Evolutionary conservation across 2,113 vertebrate genomes (phyloP), one percentile per base, ranked within the genome.

Genomic region (Misgurnus anguillicaudatus): DNA sequence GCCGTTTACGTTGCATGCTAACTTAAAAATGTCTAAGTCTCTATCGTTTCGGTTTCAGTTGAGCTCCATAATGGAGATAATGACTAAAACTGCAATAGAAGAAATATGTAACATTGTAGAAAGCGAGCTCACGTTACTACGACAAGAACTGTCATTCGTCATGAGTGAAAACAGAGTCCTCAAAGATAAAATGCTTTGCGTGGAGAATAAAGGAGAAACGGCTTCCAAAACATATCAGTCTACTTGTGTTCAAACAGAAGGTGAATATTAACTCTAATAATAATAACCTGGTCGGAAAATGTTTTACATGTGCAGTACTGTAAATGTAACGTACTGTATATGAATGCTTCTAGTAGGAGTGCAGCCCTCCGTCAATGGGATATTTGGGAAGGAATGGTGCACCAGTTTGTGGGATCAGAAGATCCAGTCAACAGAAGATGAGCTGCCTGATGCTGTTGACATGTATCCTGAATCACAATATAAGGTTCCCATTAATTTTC

Each of bases 311-410:
- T 45, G 42, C 4, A 8, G 2, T 45, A 8, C 42, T 45, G 3
- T 45, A 16, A n/a, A 1, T 19, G 39, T 5, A 6, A 57, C 17
- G 16, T 5, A 55, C 38, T 41, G 9, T 5, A 48, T 45, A 17
- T 13, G 24, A 17, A 66, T 19, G 31, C 51, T 48, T 4, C 58
- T 31, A n/a, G 60, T 89, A 88, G 61, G 24, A 17, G 83, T 38
- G 79, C 53, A 55, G 42, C 90, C 86, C 9, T 87, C 87, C n/a
- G 89, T 91, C 53, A 86, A 90, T 61, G 90, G 81, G 10, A 88
- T 92, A 14, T 92, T 91, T 87, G 92, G 90, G 3, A 90, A 91
- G 78, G 90, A 92, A 8, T 91, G 90, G 91, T 91, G 90, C 31
- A 83, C 88, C 72, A 84, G 90, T 80, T 80, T 93, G 45, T 93